Conservation (phyloP, 2,113 vertebrate species). For the Tetraodon nigroviridis region DNA sequence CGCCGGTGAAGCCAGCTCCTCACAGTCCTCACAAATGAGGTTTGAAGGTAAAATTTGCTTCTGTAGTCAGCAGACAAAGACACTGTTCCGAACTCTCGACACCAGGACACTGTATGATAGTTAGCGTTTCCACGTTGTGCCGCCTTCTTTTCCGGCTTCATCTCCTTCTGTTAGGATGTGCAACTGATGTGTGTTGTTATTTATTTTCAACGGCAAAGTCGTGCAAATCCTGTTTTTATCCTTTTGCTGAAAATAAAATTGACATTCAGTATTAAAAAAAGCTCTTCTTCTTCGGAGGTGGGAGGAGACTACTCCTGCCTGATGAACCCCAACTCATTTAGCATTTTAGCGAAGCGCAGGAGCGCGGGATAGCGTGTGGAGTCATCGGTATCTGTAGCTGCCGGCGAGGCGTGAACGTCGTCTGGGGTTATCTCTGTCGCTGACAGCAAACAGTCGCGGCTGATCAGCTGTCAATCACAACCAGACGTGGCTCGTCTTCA, state of each 20-base stretch:
- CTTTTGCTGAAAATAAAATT: constrained; percentile 74
- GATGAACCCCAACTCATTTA: no score
- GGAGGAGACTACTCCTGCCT: no score
- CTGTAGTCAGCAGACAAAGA: constrained; percentile 57
- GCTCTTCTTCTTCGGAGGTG: not conserved
- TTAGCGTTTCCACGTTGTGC: constrained; percentile 42
- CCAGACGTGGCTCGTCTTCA: constrained; percentile 45
- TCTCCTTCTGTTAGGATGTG: constrained; percentile 59
- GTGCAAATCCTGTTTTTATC: constrained; percentile 72
- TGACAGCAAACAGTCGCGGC: constrained; percentile 36
- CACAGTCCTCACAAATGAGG: constrained; percentile 40
- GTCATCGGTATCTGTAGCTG: no score
- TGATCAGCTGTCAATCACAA: constrained; percentile 63
- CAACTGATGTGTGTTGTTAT: constrained; percentile 65
- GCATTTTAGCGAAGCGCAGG: no score
- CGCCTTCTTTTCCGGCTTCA: constrained; percentile 30
- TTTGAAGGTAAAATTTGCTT: constrained; percentile 64
- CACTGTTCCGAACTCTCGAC: constrained; percentile 42
- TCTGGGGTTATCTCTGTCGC: constrained; percentile 22
- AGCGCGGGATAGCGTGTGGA: no score
- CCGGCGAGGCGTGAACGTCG: not conserved
- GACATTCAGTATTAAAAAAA: constrained; percentile 64
- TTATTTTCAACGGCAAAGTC: constrained; percentile 68
- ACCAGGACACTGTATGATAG: constrained; percentile 60
- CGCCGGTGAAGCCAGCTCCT: constrained; percentile 15